These are phyloP conservation scores for Ecdyonurus torrentis DNA, from an alignment of 2,888 invertebrate genomes.

Conservation along the genomic window DNA sequence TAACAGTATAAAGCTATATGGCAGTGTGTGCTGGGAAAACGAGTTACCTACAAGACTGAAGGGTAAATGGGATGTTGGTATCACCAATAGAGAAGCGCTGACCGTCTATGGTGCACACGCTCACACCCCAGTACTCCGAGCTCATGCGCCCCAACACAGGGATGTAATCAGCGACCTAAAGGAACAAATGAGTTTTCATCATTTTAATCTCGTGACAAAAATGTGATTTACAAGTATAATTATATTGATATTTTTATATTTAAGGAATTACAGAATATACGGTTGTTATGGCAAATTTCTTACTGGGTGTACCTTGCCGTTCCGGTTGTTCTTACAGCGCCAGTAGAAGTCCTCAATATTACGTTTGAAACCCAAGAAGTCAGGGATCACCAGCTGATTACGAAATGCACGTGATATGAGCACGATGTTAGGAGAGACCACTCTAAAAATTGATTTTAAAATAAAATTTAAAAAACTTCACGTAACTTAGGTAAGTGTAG, in stretches of 20 bases:
- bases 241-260: too few species aligned
- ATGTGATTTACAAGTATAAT: too few species aligned
- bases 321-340: slow-evolving; percentile 69
- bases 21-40: slow-evolving; percentile 11
- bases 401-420: slow-evolving; percentile 82
- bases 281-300: neutral
- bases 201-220: too few species aligned
- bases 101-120: slow-evolving; percentile 91
- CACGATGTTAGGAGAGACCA: slow-evolving; percentile 73
- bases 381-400: slow-evolving; percentile 89
- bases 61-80: slow-evolving; percentile 75
- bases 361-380: slow-evolving; percentile 76
- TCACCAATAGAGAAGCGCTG: slow-evolving; percentile 89
- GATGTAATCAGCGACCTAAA: slow-evolving; percentile 80
- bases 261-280: too few species aligned
- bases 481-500: slow-evolving; percentile 1
- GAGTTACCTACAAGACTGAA: slow-evolving; percentile 62
- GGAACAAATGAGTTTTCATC: too few species aligned
- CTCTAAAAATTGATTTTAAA: too few species aligned
- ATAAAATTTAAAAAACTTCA: slow-evolving; percentile 15
- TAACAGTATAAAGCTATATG: neutral
- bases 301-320: slow-evolving; percentile 46
- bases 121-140: slow-evolving; percentile 86
- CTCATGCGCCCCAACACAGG: slow-evolving; percentile 84
- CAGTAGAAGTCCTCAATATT: slow-evolving; percentile 89